Percentiles rank a stretch among this genome's conserved stretches.
phyloP scores from a whole-genome alignment of 2,888 invertebrate species.

The Cephus pygmeus region DNA sequence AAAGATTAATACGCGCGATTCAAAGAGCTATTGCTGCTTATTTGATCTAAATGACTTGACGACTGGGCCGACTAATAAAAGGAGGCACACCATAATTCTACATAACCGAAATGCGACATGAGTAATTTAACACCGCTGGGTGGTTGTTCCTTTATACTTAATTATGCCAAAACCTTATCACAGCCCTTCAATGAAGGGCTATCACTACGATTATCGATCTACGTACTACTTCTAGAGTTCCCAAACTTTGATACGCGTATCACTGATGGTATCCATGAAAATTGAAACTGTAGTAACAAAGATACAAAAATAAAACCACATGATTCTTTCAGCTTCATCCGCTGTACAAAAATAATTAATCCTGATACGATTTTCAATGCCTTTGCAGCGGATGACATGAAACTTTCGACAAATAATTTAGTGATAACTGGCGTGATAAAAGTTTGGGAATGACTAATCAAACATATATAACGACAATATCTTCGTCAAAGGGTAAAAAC shows the following conservation, averaged over 20 bases:
- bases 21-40: not conserved
- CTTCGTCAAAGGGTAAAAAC: not conserved
- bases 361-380: not conserved
- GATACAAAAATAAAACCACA: not conserved
- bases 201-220: not conserved
- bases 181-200: not conserved
- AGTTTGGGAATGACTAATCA: not conserved
- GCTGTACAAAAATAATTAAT: not conserved
- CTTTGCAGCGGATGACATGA: not conserved
- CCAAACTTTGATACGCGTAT: not conserved
- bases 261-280: not conserved
- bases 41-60: not conserved
- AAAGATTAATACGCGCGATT: not conserved
- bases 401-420: not conserved
- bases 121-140: not conserved
- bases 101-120: not conserved
- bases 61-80: not conserved
- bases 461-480: not conserved
- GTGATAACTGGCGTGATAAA: not conserved
- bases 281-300: not conserved
- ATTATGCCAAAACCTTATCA: not conserved
- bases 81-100: not conserved
- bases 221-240: not conserved
- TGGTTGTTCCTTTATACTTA: not conserved
- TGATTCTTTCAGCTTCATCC: not conserved